Percentiles rank a stretch among this genome's conserved stretches.
phyloP scores from a whole-genome alignment of 2,113 vertebrate genomes.

The Percopsis transmontana region DNA sequence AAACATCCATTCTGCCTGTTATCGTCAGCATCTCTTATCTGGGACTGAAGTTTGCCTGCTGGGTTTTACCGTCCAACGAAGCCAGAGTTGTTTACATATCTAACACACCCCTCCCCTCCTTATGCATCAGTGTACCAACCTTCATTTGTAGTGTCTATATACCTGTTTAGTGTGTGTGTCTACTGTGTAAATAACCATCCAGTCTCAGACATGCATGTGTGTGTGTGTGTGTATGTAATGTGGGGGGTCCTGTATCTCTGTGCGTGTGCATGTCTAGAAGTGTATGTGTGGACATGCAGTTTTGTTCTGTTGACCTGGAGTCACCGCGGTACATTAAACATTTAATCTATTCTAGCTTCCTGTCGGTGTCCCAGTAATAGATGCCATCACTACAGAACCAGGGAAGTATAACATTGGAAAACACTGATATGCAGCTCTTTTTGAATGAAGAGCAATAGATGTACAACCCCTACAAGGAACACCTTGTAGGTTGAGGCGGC shows the following conservation, averaged over 20 bases:
- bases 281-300: background rate
- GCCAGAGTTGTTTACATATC: slow-evolving; percentile 12
- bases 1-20: background rate
- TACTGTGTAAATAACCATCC: background rate
- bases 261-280: background rate
- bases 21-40: slow-evolving; percentile 8
- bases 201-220: background rate
- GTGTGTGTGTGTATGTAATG: background rate
- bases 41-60: slow-evolving; percentile 18
- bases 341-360: no score
- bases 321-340: no score
- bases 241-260: no score
- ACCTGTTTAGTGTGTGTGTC: background rate
- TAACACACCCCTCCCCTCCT: background rate
- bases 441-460: no score
- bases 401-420: no score
- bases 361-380: no score
- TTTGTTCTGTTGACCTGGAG: background rate
- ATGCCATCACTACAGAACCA: no score
- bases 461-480: no score
- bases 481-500: no score
- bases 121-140: background rate
- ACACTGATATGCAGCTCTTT: no score
- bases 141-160: slow-evolving; percentile 9
- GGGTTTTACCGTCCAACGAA: background rate